Evolutionary conservation across 2,113 vertebrate genomes (phyloP), one percentile per base, ranked within the genome.

Genomic region (Anoplopoma fimbria): DNA sequence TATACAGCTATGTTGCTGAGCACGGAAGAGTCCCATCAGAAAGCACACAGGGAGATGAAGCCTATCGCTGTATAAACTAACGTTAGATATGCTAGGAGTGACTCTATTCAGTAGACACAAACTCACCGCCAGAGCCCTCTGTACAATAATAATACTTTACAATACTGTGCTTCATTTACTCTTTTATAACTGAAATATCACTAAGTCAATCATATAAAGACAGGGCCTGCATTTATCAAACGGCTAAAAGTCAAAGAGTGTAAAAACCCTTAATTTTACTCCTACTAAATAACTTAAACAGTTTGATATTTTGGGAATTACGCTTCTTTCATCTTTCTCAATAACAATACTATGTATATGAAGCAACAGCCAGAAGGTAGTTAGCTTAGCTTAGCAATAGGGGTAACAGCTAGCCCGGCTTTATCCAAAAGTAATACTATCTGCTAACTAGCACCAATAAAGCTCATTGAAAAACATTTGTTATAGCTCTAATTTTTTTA

Each of bases 101-200:
- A 82, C 72, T 84, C 74, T 84, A 73, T 82, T 84, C 75, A 79
- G 65, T 47, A 76, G 34, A 85, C 57, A 70, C 83, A 79, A 82
- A 77, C 67, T 76, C 81, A 77, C 75, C 47, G 69, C 58, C 81
- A 86, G 81, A 92, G 81, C 78, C 69, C 53, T 80, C 85, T 85
- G 76, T 69, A 86, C 77, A 85, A 80, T 83, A 77, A 64, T 60
- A 81, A 86, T 67, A 84, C 72, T 68, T 57, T 84, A 88, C 83
- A 79, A 79, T 81, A 87, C 85, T 67, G 74, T 72, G 78, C 75
- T 73, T 85, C 76, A 83, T 84, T 87, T 77, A 60, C 60, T 69
- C 77, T 79, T 82, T 57, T 60, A 72, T 86, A 81, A 87, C 74
- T 67, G 27, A 75, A 77, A 76, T 72, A 79, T 80, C 70, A 81